A percentile compares a stretch with the other conserved stretches of the same genome.
Evolutionary conservation across 2,888 invertebrate genomes (phyloP).

Genomic region (Sussaba pulchella): DNA sequence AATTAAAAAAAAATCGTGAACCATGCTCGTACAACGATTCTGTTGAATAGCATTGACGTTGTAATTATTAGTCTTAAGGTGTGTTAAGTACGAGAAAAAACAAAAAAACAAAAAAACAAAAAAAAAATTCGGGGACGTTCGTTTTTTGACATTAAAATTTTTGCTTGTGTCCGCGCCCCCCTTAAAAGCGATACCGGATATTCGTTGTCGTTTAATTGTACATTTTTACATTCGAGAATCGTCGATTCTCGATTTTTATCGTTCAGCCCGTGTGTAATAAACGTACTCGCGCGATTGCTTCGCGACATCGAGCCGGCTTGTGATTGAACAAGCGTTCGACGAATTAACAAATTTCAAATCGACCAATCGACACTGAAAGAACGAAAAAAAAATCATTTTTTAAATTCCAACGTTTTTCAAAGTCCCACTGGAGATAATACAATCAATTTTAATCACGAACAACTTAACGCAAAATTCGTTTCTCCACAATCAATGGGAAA

Average conservation of each 20-base stretch:
- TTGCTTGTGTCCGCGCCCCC: slow-evolving; percentile 1
- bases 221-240: slow-evolving; percentile 33
- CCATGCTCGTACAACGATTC: slow-evolving; percentile 66
- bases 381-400: too few relatives aligned
- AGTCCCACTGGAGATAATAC: too few relatives aligned
- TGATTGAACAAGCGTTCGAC: too few relatives aligned
- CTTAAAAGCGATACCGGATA: slow-evolving; percentile 11
- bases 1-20: slow-evolving; percentile 53
- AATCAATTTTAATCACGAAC: too few relatives aligned
- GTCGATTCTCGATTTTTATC: slow-evolving; percentile 1
- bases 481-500: too few relatives aligned
- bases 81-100: slow-evolving; percentile 35
- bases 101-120: too few relatives aligned
- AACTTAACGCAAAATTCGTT: too few relatives aligned
- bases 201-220: slow-evolving; percentile 50
- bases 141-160: slow-evolving; percentile 31
- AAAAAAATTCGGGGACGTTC: slow-evolving; percentile 9
- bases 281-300: neutral
- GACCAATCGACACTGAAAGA: too few relatives aligned
- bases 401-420: too few relatives aligned
- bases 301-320: slow-evolving; percentile 30
- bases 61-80: slow-evolving; percentile 48
- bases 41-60: slow-evolving; percentile 36
- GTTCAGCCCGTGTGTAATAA: slow-evolving; percentile 2
- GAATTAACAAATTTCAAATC: too few relatives aligned